These are phyloP conservation scores for Adelphocoris suturalis DNA, from an alignment of 2,888 invertebrate genomes.

Conservation along the genomic window DNA sequence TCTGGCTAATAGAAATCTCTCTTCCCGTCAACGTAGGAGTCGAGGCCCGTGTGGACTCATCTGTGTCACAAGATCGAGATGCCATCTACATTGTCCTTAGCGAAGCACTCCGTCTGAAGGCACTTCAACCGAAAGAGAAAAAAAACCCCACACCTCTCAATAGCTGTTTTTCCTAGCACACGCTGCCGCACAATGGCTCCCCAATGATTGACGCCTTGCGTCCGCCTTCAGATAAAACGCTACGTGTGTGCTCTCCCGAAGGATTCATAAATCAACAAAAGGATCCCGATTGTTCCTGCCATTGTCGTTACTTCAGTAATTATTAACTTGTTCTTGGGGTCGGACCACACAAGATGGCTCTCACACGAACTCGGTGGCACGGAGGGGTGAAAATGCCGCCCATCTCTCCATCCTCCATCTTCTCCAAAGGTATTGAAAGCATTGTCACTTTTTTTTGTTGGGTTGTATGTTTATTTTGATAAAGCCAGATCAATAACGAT, in stretches of 20 bases:
- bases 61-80: slow-evolving; percentile 38
- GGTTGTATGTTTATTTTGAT: slow-evolving; percentile 33
- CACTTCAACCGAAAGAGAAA: neutral
- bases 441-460: slow-evolving; percentile 37
- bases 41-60: neutral
- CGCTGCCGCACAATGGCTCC: slow-evolving; percentile 30
- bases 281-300: slow-evolving; percentile 68
- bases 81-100: slow-evolving; percentile 43
- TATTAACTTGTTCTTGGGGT: slow-evolving; percentile 54
- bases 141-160: slow-evolving; percentile 47
- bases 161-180: slow-evolving; percentile 41
- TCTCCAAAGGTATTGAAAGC: neutral
- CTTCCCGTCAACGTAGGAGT: neutral
- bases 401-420: too few species aligned
- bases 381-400: neutral
- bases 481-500: neutral
- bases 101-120: neutral
- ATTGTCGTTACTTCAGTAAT: slow-evolving; percentile 69
- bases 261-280: slow-evolving; percentile 72
- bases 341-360: slow-evolving; percentile 61
- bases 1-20: slow-evolving; percentile 14
- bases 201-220: slow-evolving; percentile 57
- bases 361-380: slow-evolving; percentile 46
- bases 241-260: slow-evolving; percentile 16
- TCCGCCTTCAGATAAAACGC: slow-evolving; percentile 56